These are phyloP conservation scores for Volucella inanis DNA, from an alignment of 2,888 invertebrate species.

Conservation along the genomic window DNA sequence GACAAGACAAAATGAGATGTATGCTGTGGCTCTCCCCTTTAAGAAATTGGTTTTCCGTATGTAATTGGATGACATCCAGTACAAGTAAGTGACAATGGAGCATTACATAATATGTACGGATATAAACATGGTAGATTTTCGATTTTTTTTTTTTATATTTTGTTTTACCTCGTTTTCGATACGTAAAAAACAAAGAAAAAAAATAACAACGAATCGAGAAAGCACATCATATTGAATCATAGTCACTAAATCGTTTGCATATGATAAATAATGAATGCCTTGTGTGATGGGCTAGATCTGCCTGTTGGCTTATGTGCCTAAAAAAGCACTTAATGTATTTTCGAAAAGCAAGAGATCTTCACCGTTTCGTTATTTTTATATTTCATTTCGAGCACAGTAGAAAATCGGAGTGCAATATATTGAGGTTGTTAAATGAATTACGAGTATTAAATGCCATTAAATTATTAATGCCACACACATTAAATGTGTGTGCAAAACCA, in stretches of 20 bases:
- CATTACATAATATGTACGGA: slow-evolving; percentile 19
- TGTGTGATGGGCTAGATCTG: slow-evolving; percentile 68
- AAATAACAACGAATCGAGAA: background rate
- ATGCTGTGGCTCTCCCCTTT: slow-evolving; percentile 53
- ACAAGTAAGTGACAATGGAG: slow-evolving; percentile 31
- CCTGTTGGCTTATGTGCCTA: slow-evolving; percentile 61
- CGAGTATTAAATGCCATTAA: too few relatives aligned
- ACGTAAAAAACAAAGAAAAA: slow-evolving; percentile 56
- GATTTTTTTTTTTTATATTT: background rate
- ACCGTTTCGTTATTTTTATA: slow-evolving; percentile 1
- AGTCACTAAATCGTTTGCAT: slow-evolving; percentile 28
- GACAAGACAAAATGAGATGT: slow-evolving; percentile 34
- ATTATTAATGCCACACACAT: too few relatives aligned
- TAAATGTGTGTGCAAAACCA: too few relatives aligned
- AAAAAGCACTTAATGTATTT: slow-evolving; percentile 33
- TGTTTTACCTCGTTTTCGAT: slow-evolving; percentile 42
- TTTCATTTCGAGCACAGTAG: too few relatives aligned
- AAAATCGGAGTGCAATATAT: too few relatives aligned
- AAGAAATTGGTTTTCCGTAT: slow-evolving; percentile 20
- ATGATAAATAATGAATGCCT: slow-evolving; percentile 61
- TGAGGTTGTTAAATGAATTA: too few relatives aligned
- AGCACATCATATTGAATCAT: slow-evolving; percentile 18
- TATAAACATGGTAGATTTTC: background rate
- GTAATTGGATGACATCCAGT: slow-evolving; percentile 34
- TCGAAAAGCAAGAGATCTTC: slow-evolving; percentile 55